Percentiles rank a stretch among this genome's conserved stretches.
Conservation (phyloP, 2,797 vertebrate species). For the Myotis pilosus region DNA sequence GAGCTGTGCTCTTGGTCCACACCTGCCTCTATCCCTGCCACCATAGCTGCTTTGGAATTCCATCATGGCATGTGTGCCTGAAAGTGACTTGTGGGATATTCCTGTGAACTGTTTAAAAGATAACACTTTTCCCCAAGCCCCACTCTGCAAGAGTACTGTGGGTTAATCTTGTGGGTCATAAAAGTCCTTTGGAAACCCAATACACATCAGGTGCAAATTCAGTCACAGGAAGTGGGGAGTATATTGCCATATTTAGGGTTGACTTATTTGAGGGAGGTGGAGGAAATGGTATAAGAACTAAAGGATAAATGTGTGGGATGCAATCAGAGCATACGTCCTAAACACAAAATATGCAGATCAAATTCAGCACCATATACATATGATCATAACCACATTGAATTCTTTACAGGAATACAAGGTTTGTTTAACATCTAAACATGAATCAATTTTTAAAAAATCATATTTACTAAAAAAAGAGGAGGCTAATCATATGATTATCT, state of each 20-base stretch:
- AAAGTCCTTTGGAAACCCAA: neutral
- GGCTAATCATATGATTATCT: neutral
- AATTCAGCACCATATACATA: neutral
- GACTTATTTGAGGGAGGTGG: neutral
- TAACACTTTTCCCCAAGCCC: no score
- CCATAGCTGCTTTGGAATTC: neutral
- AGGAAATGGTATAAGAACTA: neutral
- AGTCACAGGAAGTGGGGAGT: neutral
- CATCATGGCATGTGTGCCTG: neutral
- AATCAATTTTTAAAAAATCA: neutral
- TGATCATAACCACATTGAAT: neutral
- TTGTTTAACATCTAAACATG: neutral
- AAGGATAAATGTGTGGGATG: neutral
- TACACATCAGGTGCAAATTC: neutral
- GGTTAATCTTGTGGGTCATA: neutral
- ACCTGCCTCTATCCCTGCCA: neutral
- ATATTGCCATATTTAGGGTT: neutral
- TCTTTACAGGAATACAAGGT: neutral
- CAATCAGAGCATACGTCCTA: neutral
- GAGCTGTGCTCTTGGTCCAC: neutral
- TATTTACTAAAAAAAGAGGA: neutral
- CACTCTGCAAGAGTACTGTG: neutral
- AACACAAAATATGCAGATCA: neutral
- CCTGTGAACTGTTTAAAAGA: neutral
- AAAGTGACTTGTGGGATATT: neutral